Evolutionary conservation across 2,113 vertebrate species (phyloP), one percentile per base, ranked within the genome.

Genomic region (Platysteira castanea): DNA sequence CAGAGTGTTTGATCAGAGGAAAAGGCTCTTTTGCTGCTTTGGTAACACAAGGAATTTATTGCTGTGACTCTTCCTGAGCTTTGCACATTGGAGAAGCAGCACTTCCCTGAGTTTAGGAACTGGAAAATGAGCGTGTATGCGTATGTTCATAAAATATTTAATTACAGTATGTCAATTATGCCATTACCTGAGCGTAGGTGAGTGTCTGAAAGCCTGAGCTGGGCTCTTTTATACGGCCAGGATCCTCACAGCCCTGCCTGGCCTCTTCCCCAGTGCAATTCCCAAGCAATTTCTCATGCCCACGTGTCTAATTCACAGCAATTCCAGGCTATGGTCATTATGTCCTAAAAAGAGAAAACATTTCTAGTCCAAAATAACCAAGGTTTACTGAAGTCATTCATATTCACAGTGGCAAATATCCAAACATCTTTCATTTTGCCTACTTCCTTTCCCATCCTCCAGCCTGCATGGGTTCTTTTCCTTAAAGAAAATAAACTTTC

Each of bases 381-480:
- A 49, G 31, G 54, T 87, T 82, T 79, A 24, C 74, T 89, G 74
- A 41, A 84, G 84, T 73, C 46, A 28, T 87, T 96, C 78, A 61
- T 82, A 84, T 84, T 87, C 79, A 44, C 37, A 7, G 26, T 74
- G 92, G 88, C 85, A 74, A 73, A 82, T 85, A 54, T 22, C 81
- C 84, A 96, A 63, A 57, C 63, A 53, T 79, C 84, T 27, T 89
- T 61, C n/a, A 89, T 50, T 68, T 82, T 92, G 64, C 65, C 41
- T 52, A 1, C 61, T 94, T 96, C 95, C 84, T 93, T 95, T 94
- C 93, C 91, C 89, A 91, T 89, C 93, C 87, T 96, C 81, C 94
- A 85, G 26, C 19, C 89, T 92, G 39, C 50, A 15, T 1, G 1
- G 13, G 3, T 12, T 33, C 49, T 75, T 90, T 22, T 20, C 22